Evolutionary conservation across 2,888 invertebrate species (phyloP), one percentile per base, ranked within the genome.

Genomic region (Hyposoter dolosus): DNA sequence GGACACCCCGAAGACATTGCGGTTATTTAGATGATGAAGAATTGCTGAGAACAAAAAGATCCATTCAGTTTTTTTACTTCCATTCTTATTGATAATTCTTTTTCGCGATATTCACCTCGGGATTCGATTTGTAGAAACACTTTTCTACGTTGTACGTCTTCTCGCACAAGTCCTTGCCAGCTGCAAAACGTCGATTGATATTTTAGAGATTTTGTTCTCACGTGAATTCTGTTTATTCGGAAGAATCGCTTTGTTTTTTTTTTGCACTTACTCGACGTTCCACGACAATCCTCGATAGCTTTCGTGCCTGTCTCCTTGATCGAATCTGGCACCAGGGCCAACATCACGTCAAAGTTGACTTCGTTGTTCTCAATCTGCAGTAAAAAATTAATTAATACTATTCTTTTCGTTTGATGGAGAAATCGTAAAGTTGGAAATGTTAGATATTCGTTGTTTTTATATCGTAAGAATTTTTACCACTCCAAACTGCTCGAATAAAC

Each of bases 111-210:
- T 86, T 84, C 88, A 93, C 93, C 86, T 89, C 86, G 1, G 93
- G 92, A 88, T 91, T 90, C 1, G 88, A 83, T 4, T 89, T 77
- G 80, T 89, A 92, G 86, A 92, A 88, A 86, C 94, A 94, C 43
- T 90, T 90, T 75, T 91, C 90, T 35, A 93, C 84, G 32, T 91
- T 90, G 56, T 84, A 90, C 0, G 91, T 88, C 28, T 87, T 83
- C 0, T 91, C 90, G 76, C 93, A 94, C 15, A 88, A 80, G 72
- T 94, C 90, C 0, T 76, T 72, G 23, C 91, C 91, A 71, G 87
- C 93, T 93, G 79, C n/a, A 15, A 53, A 83, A 71, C 28, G 74
- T 43, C n/a, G 66, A 72, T 71, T 15, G 45, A 69, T 19, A 19
- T 1, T 50, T 71, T 28, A 50, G 75, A 43, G 50, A 66, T 50